These are phyloP conservation scores for Boulengeromyrus knoepffleri DNA, from an alignment of 2,113 vertebrate species.

Conservation along the genomic window DNA sequence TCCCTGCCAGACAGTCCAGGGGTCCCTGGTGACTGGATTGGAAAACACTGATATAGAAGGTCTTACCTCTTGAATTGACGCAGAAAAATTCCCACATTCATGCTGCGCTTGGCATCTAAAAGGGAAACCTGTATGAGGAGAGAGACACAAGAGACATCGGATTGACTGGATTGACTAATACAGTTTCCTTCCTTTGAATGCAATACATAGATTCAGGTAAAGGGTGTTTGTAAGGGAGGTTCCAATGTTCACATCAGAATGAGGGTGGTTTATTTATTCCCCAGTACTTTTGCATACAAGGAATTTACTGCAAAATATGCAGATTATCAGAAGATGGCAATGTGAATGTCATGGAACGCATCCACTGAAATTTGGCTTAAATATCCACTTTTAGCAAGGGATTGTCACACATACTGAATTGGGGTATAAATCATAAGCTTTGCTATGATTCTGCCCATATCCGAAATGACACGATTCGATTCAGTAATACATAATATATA, in stretches of 20 bases:
- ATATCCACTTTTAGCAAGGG: background rate
- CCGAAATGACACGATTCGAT: background rate
- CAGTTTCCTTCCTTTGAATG: background rate
- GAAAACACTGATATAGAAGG: background rate
- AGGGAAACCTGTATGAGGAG: slow-evolving; percentile 54
- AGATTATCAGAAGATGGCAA: background rate
- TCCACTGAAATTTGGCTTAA: background rate
- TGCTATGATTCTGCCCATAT: background rate
- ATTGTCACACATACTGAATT: background rate
- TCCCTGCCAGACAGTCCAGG: background rate
- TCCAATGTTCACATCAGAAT: background rate
- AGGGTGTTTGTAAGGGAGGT: background rate
- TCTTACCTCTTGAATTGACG: slow-evolving; percentile 74
- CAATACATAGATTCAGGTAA: background rate
- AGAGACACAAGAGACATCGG: slow-evolving; percentile 7
- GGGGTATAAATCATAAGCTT: background rate
- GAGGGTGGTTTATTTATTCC: background rate
- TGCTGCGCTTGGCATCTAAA: slow-evolving; percentile 68
- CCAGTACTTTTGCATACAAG: background rate
- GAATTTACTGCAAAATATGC: background rate
- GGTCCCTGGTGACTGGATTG: background rate
- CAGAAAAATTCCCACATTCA: slow-evolving; percentile 75
- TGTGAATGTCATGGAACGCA: background rate
- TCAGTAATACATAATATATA: background rate
- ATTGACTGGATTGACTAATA: background rate